Percentiles rank a stretch among this genome's conserved stretches.
These are phyloP conservation scores for Eledone cirrhosa DNA, from an alignment of 2,888 invertebrate genomes.

Conservation along the genomic window DNA sequence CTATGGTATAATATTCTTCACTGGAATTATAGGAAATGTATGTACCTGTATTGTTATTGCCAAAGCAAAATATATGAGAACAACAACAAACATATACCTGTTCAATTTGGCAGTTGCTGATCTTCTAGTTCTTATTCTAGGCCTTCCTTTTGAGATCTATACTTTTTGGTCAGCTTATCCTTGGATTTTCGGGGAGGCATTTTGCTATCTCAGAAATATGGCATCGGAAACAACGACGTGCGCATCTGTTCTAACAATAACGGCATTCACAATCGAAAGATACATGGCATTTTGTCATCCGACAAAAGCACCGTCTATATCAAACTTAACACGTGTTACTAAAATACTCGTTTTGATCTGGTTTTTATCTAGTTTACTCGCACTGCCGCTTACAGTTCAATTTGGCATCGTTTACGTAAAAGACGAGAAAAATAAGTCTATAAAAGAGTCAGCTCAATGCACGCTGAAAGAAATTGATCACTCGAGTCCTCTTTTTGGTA, in stretches of 20 bases:
- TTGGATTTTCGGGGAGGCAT: constrained; percentile 76
- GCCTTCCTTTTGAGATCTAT: constrained; percentile 83
- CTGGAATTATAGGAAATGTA: constrained; percentile 58
- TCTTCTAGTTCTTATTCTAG: constrained; percentile 79
- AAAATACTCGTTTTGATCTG: constrained; percentile 83
- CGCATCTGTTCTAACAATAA: constrained; percentile 79
- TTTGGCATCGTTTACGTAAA: constrained; percentile 74
- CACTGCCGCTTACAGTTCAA: constrained; percentile 76
- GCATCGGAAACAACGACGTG: constrained; percentile 81
- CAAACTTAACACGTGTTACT: constrained; percentile 82
- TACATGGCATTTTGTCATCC: constrained; percentile 89
- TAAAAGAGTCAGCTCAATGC: constrained; percentile 73
- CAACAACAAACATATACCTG: constrained; percentile 79
- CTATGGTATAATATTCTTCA: constrained; percentile 54
- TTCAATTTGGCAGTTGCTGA: constrained; percentile 88
- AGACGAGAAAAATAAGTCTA: constrained; percentile 55
- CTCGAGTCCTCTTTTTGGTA: constrained; percentile 63
- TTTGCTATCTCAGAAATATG: constrained; percentile 80
- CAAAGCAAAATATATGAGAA: constrained; percentile 58
- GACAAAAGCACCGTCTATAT: constrained; percentile 82
- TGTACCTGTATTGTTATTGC: constrained; percentile 59
- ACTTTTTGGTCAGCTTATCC: constrained; percentile 64
- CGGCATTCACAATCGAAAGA: constrained; percentile 86
- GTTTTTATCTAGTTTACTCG: constrained; percentile 76
- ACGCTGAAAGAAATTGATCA: background rate